Evolutionary conservation across 2,888 invertebrate genomes (phyloP).

Genomic region (Epirrhoe tristata): DNA sequence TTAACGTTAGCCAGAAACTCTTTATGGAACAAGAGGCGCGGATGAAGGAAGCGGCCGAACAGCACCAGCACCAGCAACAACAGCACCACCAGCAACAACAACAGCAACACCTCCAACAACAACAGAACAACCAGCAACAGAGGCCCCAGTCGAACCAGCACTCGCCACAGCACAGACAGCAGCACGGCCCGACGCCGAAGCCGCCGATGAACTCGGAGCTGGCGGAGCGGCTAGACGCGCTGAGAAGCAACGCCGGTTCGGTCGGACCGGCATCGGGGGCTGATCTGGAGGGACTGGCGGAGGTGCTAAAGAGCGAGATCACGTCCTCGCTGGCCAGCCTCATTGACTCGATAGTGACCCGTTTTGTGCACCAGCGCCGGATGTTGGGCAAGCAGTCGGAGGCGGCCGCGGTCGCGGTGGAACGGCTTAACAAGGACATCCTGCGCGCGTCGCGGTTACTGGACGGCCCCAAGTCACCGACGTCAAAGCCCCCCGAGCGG

Average conservation of each 20-base stretch:
- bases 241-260: slow-evolving; percentile 89
- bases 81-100: slow-evolving; percentile 80
- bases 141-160: slow-evolving; percentile 86
- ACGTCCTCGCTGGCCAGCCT: slow-evolving; percentile 92
- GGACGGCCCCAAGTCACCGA: slow-evolving; percentile 93
- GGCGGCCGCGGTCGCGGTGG: slow-evolving; percentile 91
- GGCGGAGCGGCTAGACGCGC: slow-evolving; percentile 91
- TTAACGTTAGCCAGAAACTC: slow-evolving; percentile 91
- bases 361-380: slow-evolving; percentile 93
- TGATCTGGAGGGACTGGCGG: slow-evolving; percentile 95
- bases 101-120: slow-evolving; percentile 64
- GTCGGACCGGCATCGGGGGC: slow-evolving; percentile 89
- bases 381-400: slow-evolving; percentile 91
- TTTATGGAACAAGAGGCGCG: slow-evolving; percentile 92
- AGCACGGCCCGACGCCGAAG: slow-evolving; percentile 76
- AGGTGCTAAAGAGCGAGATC: slow-evolving; percentile 95
- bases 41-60: slow-evolving; percentile 88
- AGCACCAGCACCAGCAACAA: slow-evolving; percentile 80
- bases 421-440: slow-evolving; percentile 94
- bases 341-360: slow-evolving; percentile 94
- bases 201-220: slow-evolving; percentile 88
- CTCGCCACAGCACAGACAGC: slow-evolving; percentile 82
- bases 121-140: slow-evolving; percentile 83
- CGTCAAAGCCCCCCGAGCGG: slow-evolving; percentile 89
- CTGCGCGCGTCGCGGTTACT: slow-evolving; percentile 92